A percentile compares a stretch with the other conserved stretches of the same genome.
Conservation (phyloP, 2,113 vertebrate genomes). For the Mirounga angustirostris region DNA sequence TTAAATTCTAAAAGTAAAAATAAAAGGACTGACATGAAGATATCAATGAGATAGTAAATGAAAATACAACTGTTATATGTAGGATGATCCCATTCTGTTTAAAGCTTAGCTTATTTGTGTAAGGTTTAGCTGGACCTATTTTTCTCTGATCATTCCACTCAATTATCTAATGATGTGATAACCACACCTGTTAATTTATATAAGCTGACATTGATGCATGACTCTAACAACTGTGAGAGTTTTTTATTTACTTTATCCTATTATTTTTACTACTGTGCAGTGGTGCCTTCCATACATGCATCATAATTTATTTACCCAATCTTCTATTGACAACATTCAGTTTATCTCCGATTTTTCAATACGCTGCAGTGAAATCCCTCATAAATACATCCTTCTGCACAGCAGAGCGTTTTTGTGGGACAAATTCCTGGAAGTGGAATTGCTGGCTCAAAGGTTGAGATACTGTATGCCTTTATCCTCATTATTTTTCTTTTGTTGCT, state of each 20-base stretch:
- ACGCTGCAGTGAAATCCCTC: not conserved
- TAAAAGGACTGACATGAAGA: not conserved
- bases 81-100: not conserved
- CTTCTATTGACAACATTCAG: constrained; percentile 6
- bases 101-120: constrained; percentile 51
- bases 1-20: constrained; percentile 6
- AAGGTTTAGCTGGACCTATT: not conserved
- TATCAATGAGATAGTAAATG: not conserved
- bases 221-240: not conserved
- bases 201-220: constrained; percentile 13
- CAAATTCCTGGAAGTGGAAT: constrained; percentile 3
- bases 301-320: not conserved
- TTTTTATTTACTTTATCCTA: constrained; percentile 40
- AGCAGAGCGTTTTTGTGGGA: not conserved
- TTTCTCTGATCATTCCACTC: constrained; percentile 11
- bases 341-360: constrained; percentile 33
- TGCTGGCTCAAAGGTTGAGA: constrained; percentile 51
- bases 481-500: not conserved
- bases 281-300: not conserved
- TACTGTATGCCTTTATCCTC: not conserved
- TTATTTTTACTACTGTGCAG: not conserved
- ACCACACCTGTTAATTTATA: constrained; percentile 15
- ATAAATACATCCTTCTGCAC: not conserved
- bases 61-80: not conserved
- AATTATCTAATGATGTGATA: constrained; percentile 54